Conservation (phyloP, 2,113 vertebrate species). For the Murina feae region DNA sequence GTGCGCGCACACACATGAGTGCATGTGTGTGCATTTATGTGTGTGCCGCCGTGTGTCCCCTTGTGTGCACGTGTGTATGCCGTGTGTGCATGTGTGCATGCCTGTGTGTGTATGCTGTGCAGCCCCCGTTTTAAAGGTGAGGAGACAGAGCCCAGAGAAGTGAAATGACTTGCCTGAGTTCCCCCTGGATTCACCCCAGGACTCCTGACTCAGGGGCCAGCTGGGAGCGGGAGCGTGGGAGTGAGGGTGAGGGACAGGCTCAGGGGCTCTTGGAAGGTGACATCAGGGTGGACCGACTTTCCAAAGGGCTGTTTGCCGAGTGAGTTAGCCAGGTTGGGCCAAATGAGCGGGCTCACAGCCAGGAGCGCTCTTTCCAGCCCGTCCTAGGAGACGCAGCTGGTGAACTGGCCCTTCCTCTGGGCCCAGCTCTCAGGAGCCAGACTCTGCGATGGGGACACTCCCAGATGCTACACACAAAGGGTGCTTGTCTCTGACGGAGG, state of each 20-base stretch:
- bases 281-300: not conserved
- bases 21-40: not conserved
- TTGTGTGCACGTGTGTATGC: not conserved
- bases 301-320: not conserved
- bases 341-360: not conserved
- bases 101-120: accelerated
- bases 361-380: not conserved
- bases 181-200: not conserved
- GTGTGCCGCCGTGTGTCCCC: not conserved
- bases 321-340: not conserved
- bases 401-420: not conserved
- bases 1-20: not conserved
- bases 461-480: not conserved
- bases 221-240: not conserved
- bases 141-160: not conserved
- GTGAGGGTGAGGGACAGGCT: not conserved
- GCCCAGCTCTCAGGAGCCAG: not conserved
- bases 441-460: not conserved
- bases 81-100: accelerated
- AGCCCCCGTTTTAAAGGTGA: not conserved
- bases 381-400: not conserved
- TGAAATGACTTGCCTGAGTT: not conserved
- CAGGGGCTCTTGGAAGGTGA: not conserved
- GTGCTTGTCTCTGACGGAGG: not conserved
- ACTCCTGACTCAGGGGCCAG: not conserved